A percentile compares a stretch with the other conserved stretches of the same genome.
phyloP scores from a whole-genome alignment of 2,113 vertebrate species.

The Rhinichthys klamathensis region DNA sequence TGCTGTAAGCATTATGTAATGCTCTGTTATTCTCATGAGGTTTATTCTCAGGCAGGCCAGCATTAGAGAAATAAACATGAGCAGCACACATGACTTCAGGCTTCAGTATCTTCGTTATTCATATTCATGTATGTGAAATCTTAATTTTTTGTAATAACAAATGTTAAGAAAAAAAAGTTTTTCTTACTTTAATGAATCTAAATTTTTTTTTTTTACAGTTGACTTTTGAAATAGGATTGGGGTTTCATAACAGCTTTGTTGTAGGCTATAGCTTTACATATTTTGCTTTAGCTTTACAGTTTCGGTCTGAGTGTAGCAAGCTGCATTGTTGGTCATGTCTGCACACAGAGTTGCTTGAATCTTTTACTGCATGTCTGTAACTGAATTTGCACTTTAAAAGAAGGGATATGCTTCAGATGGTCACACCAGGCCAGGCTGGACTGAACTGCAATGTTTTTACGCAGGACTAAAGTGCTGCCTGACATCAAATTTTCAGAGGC shows the following conservation, averaged over 20 bases:
- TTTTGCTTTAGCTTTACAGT: not conserved
- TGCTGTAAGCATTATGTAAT: not conserved
- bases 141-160: too few relatives aligned
- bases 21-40: not conserved
- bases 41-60: not conserved
- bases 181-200: not conserved
- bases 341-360: not conserved
- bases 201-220: not conserved
- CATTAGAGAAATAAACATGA: slow-evolving; percentile 6
- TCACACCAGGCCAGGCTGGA: not conserved
- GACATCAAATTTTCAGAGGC: not conserved
- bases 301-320: not conserved
- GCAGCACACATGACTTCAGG: not conserved
- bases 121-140: not conserved
- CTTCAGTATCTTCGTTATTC: not conserved
- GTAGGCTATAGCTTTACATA: not conserved
- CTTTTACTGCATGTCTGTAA: not conserved
- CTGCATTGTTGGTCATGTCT: not conserved
- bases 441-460: not conserved
- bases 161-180: too few relatives aligned
- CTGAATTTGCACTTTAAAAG: slow-evolving; percentile 10
- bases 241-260: not conserved
- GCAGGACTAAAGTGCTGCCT: not conserved
- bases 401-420: not conserved
- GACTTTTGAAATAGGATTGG: not conserved